Conservation (phyloP, 2,113 vertebrate genomes). For the Thymallus thymallus region DNA sequence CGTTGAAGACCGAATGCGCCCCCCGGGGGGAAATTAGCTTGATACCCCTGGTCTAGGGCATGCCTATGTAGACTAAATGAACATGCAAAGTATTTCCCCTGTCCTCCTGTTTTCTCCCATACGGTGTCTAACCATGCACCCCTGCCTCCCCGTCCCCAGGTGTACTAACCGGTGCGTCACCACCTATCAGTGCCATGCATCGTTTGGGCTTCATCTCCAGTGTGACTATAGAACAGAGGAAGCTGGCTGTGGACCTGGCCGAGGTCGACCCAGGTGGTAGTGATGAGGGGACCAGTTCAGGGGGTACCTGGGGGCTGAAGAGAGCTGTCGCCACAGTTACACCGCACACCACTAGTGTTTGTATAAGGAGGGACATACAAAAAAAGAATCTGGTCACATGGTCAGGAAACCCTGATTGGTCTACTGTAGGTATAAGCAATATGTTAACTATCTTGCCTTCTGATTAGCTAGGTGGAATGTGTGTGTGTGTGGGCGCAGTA, state of each 20-base stretch:
- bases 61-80: no score
- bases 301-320: conserved; percentile 80
- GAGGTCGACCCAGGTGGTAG: conserved; percentile 83
- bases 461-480: not conserved
- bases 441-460: not conserved
- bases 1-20: no score
- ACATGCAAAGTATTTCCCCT: no score
- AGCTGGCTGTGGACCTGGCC: conserved; percentile 94
- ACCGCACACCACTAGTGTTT: not conserved
- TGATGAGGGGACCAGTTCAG: conserved; percentile 81
- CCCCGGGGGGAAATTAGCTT: no score
- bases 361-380: not conserved
- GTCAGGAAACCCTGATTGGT: no score
- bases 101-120: no score
- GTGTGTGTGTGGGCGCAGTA: no score
- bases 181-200: conserved; percentile 98
- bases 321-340: conserved; percentile 86
- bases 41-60: no score
- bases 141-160: conserved; percentile 71
- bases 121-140: not conserved
- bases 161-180: conserved; percentile 95
- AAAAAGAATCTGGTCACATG: no score
- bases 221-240: conserved; percentile 96
- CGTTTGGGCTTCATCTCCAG: conserved; percentile 96
- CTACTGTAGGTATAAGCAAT: no score